Conservation (phyloP, 2,113 vertebrate genomes). For the Amphilophus citrinellus region DNA sequence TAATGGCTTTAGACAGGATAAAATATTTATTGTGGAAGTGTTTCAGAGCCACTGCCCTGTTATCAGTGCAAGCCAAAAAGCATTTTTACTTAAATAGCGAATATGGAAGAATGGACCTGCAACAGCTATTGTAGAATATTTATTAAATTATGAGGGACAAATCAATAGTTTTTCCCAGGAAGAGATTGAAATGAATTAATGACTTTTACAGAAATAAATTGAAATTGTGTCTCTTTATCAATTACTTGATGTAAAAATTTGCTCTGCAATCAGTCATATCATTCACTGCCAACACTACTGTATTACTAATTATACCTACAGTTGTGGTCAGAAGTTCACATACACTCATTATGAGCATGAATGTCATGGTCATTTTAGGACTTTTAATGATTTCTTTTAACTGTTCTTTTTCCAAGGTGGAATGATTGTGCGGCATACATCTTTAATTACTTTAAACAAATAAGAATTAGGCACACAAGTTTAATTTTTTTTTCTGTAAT, state of each 20-base stretch:
- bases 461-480: too few species aligned
- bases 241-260: too few species aligned
- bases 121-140: neutral
- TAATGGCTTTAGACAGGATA: conserved; percentile 77
- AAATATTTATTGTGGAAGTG: conserved; percentile 82
- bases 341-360: too few species aligned
- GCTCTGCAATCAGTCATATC: too few species aligned
- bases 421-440: too few species aligned
- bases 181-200: neutral
- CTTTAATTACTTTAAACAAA: too few species aligned
- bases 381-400: too few species aligned
- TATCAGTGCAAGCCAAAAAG: conserved; percentile 72
- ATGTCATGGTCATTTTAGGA: too few species aligned
- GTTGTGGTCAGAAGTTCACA: too few species aligned
- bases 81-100: neutral
- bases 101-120: neutral
- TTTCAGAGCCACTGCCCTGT: conserved; percentile 80
- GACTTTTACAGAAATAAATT: neutral
- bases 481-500: too few species aligned
- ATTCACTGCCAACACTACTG: neutral
- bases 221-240: too few species aligned
- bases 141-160: neutral
- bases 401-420: too few species aligned
- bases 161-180: neutral
- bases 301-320: neutral